Evolutionary conservation across 2,797 vertebrate genomes (phyloP), one percentile per base, ranked within the genome.

Genomic region (Clarias fuscus): DNA sequence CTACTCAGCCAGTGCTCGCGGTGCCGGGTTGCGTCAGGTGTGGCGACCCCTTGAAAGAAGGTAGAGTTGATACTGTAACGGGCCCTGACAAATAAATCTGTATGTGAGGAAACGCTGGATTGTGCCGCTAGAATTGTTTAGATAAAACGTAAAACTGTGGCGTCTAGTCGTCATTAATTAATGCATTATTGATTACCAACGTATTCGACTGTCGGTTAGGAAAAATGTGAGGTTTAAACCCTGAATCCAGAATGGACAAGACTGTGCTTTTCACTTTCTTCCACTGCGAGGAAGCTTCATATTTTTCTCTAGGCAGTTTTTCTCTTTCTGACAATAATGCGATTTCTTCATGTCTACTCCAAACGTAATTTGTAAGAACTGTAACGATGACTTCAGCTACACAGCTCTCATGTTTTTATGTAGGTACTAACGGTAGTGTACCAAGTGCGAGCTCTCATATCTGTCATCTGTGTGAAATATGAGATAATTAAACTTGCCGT

Each of bases 401-500:
- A 79, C 24, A 22, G 58, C 1, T 11, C 20, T 33, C 30, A 61
- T 40, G 5, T 37, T 61, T 79, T 22, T 61, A 15, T 43, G 1
- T 10, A 79, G 30, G 33, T 15, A 65, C 24, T 33, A 79, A 24
- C 43, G 37, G 37, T 43, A n/a, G 43, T 17, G n/a, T 4, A 17
- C 33, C 59, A 40, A 7, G 13, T 37, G 18, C 2, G 17, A 78
- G 61, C 22, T 24, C 76, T 61, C 18, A 56, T n/a, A n/a, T 3
- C 10, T 37, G 20, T 64, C 33, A 48, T 20, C 17, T 30, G 15
- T 4, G 4, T 79, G 15, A 80, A 33, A 80, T 33, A 77, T 24
- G 76, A 61, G 58, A 62, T 37, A 7, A 80, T 80, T 80, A 82
- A 64, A 82, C 61, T 40, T 33, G n/a, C 20, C 75, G 37, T 37